Conservation (phyloP, 2,888 invertebrate genomes). For the Dryadula phaetusa region DNA sequence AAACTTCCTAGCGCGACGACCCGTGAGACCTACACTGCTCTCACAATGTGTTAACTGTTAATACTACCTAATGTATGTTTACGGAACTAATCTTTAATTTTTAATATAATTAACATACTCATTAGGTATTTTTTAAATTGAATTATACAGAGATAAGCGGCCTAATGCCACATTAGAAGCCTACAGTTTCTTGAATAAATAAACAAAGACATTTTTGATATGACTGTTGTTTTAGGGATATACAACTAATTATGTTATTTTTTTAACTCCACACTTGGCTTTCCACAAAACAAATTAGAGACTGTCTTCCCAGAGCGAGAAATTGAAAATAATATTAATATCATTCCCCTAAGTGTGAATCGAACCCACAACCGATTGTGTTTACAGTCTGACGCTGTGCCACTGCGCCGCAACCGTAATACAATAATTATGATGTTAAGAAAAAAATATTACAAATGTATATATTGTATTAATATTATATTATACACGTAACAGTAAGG, state of each 20-base stretch:
- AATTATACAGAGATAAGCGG: not conserved
- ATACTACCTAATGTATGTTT: constrained; percentile 4
- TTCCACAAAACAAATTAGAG: too few relatives aligned
- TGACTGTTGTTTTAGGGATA: too few relatives aligned
- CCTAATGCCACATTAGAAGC: not conserved
- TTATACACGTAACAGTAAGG: not conserved
- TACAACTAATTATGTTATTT: too few relatives aligned
- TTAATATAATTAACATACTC: constrained; percentile 1
- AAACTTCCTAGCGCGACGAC: constrained; percentile 64
- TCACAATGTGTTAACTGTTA: constrained; percentile 35
- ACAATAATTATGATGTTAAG: too few relatives aligned
- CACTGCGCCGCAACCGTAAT: too few relatives aligned
- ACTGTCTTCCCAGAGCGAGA: too few relatives aligned
- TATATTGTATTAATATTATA: not conserved
- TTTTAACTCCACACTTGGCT: too few relatives aligned
- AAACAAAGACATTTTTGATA: not conserved
- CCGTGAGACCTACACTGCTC: constrained; percentile 46
- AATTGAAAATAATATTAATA: too few relatives aligned
- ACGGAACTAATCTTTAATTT: constrained; percentile 1
- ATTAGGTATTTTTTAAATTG: not conserved
- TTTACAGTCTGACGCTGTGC: too few relatives aligned
- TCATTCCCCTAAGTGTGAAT: too few relatives aligned
- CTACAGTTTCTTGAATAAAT: not conserved
- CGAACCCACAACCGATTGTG: too few relatives aligned
- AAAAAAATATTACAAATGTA: not conserved